Percentiles rank a stretch among this genome's conserved stretches.
These are phyloP conservation scores for Odontamblyopus lacepedii DNA, from an alignment of 2,797 vertebrate genomes.

Conservation along the genomic window DNA sequence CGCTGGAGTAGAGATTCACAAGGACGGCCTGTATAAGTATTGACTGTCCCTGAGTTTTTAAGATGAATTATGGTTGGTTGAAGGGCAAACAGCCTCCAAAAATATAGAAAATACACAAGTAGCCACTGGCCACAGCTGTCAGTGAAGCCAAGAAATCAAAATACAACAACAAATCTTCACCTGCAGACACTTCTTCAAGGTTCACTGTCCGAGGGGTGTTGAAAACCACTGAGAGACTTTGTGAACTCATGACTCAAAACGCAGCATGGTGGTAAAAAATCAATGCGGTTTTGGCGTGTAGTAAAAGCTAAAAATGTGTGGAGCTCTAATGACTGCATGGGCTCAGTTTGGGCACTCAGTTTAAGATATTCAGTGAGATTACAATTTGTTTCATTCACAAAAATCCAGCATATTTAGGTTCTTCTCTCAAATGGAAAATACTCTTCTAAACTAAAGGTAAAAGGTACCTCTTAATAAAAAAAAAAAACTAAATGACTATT, in stretches of 20 bases:
- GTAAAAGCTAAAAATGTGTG: no score
- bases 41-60: background rate
- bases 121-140: slow-evolving; percentile 5
- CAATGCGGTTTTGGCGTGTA: no score
- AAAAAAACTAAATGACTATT: no score
- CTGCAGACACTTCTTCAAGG: slow-evolving; percentile 6
- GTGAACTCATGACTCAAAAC: background rate
- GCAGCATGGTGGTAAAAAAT: no score
- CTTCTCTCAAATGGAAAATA: no score
- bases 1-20: background rate
- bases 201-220: background rate
- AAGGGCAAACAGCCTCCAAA: background rate
- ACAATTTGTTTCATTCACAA: no score
- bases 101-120: background rate
- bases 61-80: background rate
- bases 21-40: background rate
- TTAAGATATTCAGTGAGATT: no score
- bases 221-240: background rate
- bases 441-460: no score
- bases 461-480: no score
- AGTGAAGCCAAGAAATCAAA: background rate
- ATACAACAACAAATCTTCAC: background rate
- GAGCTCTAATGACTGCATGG: no score
- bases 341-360: no score
- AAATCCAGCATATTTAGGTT: no score